phyloP scores from a whole-genome alignment of 1,140 invertebrate genomes.

The Marisa cornuarietis region DNA sequence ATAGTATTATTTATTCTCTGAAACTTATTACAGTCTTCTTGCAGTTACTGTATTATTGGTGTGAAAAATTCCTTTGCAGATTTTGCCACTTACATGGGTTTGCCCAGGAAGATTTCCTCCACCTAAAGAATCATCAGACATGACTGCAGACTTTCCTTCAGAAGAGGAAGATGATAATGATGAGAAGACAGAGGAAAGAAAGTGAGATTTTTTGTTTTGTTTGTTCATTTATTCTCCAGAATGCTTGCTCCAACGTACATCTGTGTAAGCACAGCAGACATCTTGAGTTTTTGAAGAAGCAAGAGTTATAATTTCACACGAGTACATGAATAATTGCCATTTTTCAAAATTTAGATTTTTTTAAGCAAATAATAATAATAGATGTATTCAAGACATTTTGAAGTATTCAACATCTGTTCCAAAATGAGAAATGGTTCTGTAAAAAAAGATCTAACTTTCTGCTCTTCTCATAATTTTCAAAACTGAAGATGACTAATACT shows the following conservation, averaged over 20 bases:
- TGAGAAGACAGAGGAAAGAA: conserved; percentile 31
- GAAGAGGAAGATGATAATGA: conserved; percentile 30
- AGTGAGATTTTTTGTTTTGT: conserved; percentile 9
- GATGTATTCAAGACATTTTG: too few species aligned
- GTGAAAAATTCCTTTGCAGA: background rate
- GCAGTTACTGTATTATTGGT: too few species aligned
- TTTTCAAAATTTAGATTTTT: background rate
- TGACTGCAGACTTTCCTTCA: conserved; percentile 1
- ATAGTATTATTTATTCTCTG: too few species aligned
- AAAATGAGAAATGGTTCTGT: too few species aligned
- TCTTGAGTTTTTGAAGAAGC: background rate
- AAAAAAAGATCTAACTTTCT: too few species aligned
- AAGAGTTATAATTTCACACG: background rate
- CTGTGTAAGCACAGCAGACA: background rate
- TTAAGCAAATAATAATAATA: too few species aligned
- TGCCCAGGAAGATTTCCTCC: conserved; percentile 39
- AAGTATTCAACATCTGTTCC: too few species aligned
- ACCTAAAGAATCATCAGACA: conserved; percentile 17
- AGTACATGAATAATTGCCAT: background rate
- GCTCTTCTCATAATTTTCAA: too few species aligned
- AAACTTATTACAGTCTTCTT: too few species aligned
- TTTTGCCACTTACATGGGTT: conserved; percentile 28
- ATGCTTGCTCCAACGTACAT: background rate
- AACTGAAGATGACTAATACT: too few species aligned
- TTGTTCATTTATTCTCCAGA: background rate